These are phyloP conservation scores for Phrynosoma blainvillii DNA, from an alignment of 2,113 vertebrate genomes.

Conservation along the genomic window DNA sequence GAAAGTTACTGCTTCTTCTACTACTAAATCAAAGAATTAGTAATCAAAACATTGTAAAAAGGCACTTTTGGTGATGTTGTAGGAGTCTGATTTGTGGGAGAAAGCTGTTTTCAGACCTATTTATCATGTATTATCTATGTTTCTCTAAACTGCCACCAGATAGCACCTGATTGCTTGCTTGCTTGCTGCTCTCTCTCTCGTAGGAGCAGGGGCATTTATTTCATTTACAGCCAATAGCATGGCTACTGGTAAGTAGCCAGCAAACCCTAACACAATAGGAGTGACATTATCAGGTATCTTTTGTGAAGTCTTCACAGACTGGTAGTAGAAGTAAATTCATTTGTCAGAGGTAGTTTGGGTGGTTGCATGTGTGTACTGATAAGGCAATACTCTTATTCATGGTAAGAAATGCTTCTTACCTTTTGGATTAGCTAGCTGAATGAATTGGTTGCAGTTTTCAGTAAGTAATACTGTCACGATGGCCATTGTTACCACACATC, in stretches of 20 bases:
- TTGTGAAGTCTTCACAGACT: conserved; percentile 47
- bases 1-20: conserved; percentile 4
- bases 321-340: conserved; percentile 32
- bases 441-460: conserved; percentile 34
- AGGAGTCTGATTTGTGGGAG: background rate
- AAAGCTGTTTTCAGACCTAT: conserved; percentile 39
- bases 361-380: conserved; percentile 50
- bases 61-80: background rate
- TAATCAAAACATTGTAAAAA: conserved; percentile 17
- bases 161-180: background rate
- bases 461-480: conserved; percentile 35
- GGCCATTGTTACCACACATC: conserved; percentile 20
- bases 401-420: conserved; percentile 36
- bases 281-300: conserved; percentile 53
- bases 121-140: conserved; percentile 36
- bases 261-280: conserved; percentile 30
- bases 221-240: background rate
- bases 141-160: conserved; percentile 31
- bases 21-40: background rate
- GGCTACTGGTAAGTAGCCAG: conserved; percentile 37
- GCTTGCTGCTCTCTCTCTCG: conserved; percentile 3
- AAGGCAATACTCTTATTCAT: conserved; percentile 59
- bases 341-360: conserved; percentile 45
- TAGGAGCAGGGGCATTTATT: conserved; percentile 26
- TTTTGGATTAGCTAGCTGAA: conserved; percentile 40